A percentile compares a stretch with the other conserved stretches of the same genome.
Conservation (phyloP, 2,113 vertebrate species). For the Andinoacara biseriatus region DNA sequence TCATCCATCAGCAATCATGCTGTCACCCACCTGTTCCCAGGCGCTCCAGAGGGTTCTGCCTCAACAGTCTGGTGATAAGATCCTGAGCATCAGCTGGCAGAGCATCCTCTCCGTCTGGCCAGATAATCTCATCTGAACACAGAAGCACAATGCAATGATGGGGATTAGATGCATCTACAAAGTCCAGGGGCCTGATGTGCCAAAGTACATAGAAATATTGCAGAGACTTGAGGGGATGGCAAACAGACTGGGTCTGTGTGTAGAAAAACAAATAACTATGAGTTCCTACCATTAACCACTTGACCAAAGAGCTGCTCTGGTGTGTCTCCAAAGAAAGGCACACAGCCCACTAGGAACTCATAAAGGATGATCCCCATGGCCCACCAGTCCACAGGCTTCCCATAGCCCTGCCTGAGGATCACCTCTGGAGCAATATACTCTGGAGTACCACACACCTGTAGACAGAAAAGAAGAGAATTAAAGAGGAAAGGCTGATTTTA, state of each 20-base stretch:
- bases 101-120: slow-evolving; percentile 93
- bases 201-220: neutral
- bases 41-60: slow-evolving; percentile 90
- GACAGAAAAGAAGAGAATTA: neutral
- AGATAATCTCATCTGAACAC: slow-evolving; percentile 90
- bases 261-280: neutral
- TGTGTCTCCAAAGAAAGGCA: slow-evolving; percentile 96
- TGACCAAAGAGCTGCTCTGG: slow-evolving; percentile 95
- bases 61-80: slow-evolving; percentile 89
- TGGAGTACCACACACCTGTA: slow-evolving; percentile 93
- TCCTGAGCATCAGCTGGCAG: slow-evolving; percentile 90
- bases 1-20: neutral
- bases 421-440: slow-evolving; percentile 97
- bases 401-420: slow-evolving; percentile 93
- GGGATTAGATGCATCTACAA: neutral
- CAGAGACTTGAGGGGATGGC: neutral
- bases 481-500: neutral
- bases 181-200: neutral
- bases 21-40: slow-evolving; percentile 88
- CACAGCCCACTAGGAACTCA: slow-evolving; percentile 94
- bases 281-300: slow-evolving; percentile 90
- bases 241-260: neutral
- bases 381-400: slow-evolving; percentile 98
- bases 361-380: slow-evolving; percentile 95
- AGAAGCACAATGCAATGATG: slow-evolving; percentile 8